Evolutionary conservation across 2,888 invertebrate genomes (phyloP).

Genomic region (Papilio gigon): DNA sequence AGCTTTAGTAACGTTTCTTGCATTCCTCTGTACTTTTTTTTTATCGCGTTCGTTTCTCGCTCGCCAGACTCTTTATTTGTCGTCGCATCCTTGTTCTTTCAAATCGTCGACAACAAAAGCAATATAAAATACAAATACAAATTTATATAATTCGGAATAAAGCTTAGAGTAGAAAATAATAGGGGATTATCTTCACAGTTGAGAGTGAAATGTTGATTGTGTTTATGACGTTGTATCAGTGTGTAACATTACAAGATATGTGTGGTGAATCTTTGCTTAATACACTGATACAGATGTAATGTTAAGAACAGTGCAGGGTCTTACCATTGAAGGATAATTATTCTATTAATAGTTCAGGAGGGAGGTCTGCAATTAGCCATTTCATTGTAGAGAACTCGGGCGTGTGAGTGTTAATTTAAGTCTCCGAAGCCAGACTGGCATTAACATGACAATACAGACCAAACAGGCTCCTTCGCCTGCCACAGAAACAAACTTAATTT

Average conservation of each 20-base stretch:
- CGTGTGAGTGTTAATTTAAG: slow-evolving; percentile 48
- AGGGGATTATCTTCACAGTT: not conserved
- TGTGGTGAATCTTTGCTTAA: too few relatives aligned
- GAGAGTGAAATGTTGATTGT: too few relatives aligned
- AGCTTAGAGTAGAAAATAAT: not conserved
- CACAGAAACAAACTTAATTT: slow-evolving; percentile 60
- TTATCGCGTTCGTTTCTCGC: slow-evolving; percentile 54
- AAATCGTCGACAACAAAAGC: slow-evolving; percentile 33
- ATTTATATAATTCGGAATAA: slow-evolving; percentile 1
- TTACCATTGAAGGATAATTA: slow-evolving; percentile 47
- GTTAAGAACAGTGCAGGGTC: slow-evolving; percentile 45
- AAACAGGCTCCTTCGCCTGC: slow-evolving; percentile 56
- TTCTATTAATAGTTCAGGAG: slow-evolving; percentile 54
- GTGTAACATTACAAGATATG: not conserved
- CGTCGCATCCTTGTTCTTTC: slow-evolving; percentile 48
- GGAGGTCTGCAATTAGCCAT: slow-evolving; percentile 52
- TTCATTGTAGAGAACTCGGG: slow-evolving; percentile 44
- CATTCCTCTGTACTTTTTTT: slow-evolving; percentile 51
- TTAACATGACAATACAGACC: slow-evolving; percentile 68
- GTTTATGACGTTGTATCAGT: not conserved
- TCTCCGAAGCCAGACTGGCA: slow-evolving; percentile 50
- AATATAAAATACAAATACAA: not conserved
- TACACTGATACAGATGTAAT: slow-evolving; percentile 24
- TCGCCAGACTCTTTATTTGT: slow-evolving; percentile 58
- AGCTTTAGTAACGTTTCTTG: slow-evolving; percentile 61